A percentile compares a stretch with the other conserved stretches of the same genome.
Conservation (phyloP, 1,140 invertebrate genomes). For the Drosophila parvula region DNA sequence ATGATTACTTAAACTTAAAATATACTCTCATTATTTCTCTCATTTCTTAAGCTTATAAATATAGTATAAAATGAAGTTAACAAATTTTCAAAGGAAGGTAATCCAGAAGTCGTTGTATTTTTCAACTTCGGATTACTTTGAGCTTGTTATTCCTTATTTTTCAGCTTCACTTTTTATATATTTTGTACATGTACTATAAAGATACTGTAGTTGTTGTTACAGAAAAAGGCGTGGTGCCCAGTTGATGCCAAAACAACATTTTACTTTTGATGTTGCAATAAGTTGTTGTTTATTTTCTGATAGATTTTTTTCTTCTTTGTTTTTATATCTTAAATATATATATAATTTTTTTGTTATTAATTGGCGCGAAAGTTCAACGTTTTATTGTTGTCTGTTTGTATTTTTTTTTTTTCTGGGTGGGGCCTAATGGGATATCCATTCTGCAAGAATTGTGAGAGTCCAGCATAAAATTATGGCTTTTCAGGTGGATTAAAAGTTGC, state of each 20-base stretch:
- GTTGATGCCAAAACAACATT: constrained; percentile 43
- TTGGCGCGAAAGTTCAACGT: constrained; percentile 22
- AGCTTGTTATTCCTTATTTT: constrained; percentile 18
- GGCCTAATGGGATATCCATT: constrained; percentile 13
- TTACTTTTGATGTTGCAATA: constrained; percentile 47
- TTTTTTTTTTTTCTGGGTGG: constrained; percentile 22
- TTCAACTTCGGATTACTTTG: background rate
- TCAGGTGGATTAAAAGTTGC: constrained; percentile 34
- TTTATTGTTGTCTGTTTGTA: constrained; percentile 5
- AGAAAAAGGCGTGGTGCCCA: constrained; percentile 56
- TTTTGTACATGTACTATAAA: background rate
- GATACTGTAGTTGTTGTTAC: constrained; percentile 13
- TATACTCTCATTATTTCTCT: too few species aligned
- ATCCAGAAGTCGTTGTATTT: background rate
- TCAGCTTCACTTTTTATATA: constrained; percentile 28
- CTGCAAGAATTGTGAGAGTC: constrained; percentile 23
- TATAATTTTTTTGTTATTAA: background rate
- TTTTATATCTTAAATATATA: constrained; percentile 14
- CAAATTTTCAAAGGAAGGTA: background rate
- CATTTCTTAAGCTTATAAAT: too few species aligned
- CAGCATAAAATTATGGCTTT: constrained; percentile 9
- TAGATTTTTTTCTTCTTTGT: constrained; percentile 11
- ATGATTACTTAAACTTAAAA: too few species aligned
- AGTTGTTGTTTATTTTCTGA: constrained; percentile 25
- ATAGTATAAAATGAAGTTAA: too few species aligned